Base-by-base conservation (phyloP, 2,797 vertebrate species). In the Lithobates pipiens region DNA sequence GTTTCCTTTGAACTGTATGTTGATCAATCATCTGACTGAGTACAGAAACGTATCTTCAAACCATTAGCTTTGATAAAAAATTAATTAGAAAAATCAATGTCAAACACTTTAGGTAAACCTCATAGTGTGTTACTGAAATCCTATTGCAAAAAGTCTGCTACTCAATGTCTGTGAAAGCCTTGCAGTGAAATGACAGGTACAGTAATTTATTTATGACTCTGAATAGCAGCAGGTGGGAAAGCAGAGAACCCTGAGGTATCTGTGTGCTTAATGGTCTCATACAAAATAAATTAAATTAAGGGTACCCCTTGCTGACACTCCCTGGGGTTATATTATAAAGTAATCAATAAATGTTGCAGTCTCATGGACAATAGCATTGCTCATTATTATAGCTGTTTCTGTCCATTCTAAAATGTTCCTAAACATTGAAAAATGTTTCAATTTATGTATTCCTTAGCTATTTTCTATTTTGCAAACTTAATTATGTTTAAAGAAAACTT, bases 211-310 rank as follows among this genome's bases (percentile, higher is more conserved):
- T 76, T 81, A 76, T 86, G 78, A 76, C 65, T 81, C 25, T 86
- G 34, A 86, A 76, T 39, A 86, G 32, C 84, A 81, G 84, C 57
- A 77, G 70, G 84, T 81, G 78, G 84, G 72, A 34, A 81, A 86
- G 73, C 46, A 29, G 78, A 76, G 25, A 86, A 61, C 84, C 84
- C 78, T 57, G 65, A 86, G 78, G 84, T 86, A 76, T 81, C 78
- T 81, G 5, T 81, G 63, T 85, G 78, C 78, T 63, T 86, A 86
- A 86, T 86, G 84, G 84, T 81, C 84, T 86, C 29, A 63, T 82
- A 44, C 78, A 81, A 86, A 86, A 86, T 81, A 86, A 81, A 86
- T 82, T 74, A 69, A 86, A 81, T 86, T 86, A 81, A 86, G 65
- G 46, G 71, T 71, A 81, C 84, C 78, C 84, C 84, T 81, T 70